phyloP scores from a whole-genome alignment of 2,797 vertebrate species.

The Loriculus beryllinus region DNA sequence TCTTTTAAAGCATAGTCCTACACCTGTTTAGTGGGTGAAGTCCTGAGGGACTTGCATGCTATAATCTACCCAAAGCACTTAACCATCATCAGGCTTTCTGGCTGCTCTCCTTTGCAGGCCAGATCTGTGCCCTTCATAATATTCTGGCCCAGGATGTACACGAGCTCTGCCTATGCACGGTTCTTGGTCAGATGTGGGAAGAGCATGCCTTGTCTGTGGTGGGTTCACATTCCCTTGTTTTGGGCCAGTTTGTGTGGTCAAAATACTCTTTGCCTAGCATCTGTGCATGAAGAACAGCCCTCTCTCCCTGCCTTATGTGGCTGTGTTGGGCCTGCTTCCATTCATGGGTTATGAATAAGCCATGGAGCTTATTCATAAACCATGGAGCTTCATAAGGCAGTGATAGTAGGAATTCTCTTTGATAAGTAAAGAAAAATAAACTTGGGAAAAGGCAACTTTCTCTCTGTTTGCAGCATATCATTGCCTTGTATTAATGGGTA shows the following conservation, averaged over 20 bases:
- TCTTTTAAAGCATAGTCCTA: not conserved
- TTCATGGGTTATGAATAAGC: not conserved
- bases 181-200: not conserved
- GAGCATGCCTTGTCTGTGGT: not conserved
- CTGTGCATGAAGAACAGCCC: not conserved
- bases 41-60: not conserved
- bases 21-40: not conserved
- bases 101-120: not conserved
- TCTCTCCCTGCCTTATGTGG: rapidly evolving
- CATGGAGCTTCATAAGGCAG: not conserved
- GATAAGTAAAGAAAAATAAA: not conserved
- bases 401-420: not conserved
- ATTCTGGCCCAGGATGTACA: not conserved
- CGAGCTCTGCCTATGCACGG: not conserved
- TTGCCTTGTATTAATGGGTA: not conserved
- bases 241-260: rapidly evolving
- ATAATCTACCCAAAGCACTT: not conserved
- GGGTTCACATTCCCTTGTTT: not conserved
- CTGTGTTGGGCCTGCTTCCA: not conserved
- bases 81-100: not conserved
- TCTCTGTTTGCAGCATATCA: not conserved
- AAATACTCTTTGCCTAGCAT: not conserved
- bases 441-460: not conserved
- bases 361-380: not conserved
- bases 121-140: not conserved